Evolutionary conservation across 2,113 vertebrate species (phyloP), one percentile per base, ranked within the genome.

Genomic region (Acrocephalus kingi): DNA sequence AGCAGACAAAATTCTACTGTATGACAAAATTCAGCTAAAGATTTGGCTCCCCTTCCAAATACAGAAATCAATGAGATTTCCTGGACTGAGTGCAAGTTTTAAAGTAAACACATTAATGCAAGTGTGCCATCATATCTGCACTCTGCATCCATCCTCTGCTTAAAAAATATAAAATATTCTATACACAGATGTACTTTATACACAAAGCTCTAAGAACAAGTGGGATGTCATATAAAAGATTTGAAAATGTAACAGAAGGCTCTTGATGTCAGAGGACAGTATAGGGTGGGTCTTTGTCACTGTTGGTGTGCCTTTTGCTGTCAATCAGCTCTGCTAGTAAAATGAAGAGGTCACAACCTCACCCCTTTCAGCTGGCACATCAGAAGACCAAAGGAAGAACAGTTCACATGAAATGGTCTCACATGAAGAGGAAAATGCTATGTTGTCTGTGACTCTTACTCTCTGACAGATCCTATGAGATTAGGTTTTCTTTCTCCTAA

Each of bases 121-220:
- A 91, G 41, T 17, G 17, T 76, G 59, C 30, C 33, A 33, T 91
- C 35, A 43, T 43, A 76, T 39, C 67, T 83, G 66, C 45, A 48
- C 71, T 85, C 54, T 87, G 41, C 41, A 54, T 68, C 62, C 10
- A n/a, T 62, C 18, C 23, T 73, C 71, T 90, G 49, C 67, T 87
- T 82, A 79, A 52, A 82, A 86, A 91, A 91, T 76, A 54, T 48
- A 73, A 74, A 88, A 78, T 63, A 81, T 87, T 93, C 66, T 91
- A 10, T 48, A 73, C 46, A 76, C 28, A 91, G 82, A 88, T 80
- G 43, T 67, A 30, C 21, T 69, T 85, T 69, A 67, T 43, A 74
- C 58, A 54, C 21, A 55, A 80, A 91, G 46, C 54, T 79, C 55
- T 83, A n/a, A 89, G 41, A 31, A 76, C 10, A 93, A 66, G 46